Evolutionary conservation across 2,888 invertebrate genomes (phyloP), one percentile per base, ranked within the genome.

Genomic region (Drosophila phalerata): DNA sequence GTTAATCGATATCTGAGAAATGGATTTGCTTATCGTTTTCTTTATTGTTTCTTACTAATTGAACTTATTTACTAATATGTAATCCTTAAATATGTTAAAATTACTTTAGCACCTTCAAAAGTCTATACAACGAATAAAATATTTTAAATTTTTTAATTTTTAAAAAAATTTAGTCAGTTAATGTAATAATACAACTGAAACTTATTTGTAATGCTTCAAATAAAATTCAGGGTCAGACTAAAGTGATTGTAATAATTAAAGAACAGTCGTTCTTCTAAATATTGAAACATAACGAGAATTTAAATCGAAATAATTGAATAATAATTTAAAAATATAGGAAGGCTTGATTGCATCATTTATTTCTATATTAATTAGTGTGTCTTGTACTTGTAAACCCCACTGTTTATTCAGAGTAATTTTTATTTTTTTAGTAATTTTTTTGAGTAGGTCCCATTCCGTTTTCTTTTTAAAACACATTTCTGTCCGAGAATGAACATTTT

Each of bases 401-500:
- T 28, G 5, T 28, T 17, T 11, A 17, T 6, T 32, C 34, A 2
- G 34, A 34, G 34, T 34, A 8, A 13, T 9, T 34, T 37, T 5
- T 37, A 9, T 42, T 19, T 32, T 2, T 11, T 47, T 32, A 30
- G 17, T 47, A 10, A 22, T 22, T 13, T 4, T n/a, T 43, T 22
- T 22, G 22, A 19, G 13, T 13, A 43, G 43, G 3, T 8, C 22
- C 1, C 5, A 42, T 42, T 10, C 5, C 10, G 37, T 10, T 22
- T 19, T 25, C 10, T n/a, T 22, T 19, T 22, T 1, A 0, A n/a
- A 37, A 15, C n/a, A 11, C 19, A 13, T 34, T 28, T 67, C 69
- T 42, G 56, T 56, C 52, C 52, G 28, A 17, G 17, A 8, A 32
- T 42, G 5, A 4, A 13, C 15, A 56, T n/a, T 40, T 55, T 47